phyloP scores from a whole-genome alignment of 2,113 vertebrate species.

The Capricornis sumatraensis region DNA sequence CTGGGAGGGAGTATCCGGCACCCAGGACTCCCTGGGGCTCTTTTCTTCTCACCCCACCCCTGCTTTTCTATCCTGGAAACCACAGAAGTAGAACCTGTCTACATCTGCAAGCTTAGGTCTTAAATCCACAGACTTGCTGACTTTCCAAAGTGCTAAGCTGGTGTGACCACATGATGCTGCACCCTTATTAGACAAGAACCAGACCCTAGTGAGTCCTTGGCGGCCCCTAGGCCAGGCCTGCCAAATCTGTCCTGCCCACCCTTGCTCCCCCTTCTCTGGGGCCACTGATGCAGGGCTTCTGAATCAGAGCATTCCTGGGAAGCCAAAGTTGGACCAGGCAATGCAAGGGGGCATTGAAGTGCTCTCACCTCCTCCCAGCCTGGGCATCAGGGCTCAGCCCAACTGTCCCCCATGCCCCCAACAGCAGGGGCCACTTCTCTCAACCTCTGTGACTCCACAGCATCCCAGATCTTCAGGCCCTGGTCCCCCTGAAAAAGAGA shows the following conservation, averaged over 20 bases:
- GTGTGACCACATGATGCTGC: not conserved
- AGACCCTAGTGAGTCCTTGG: too few species aligned
- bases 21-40: not conserved
- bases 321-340: accelerated
- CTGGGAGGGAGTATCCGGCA: not conserved
- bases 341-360: too few species aligned
- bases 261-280: not conserved
- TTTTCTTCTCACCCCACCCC: too few species aligned
- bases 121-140: not conserved
- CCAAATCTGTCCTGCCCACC: not conserved
- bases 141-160: not conserved
- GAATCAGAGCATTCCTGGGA: not conserved
- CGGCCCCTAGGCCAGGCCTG: not conserved
- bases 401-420: accelerated
- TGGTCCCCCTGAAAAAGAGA: too few species aligned
- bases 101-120: not conserved
- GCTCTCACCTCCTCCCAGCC: not conserved
- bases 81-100: not conserved
- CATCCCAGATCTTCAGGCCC: not conserved
- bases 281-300: not conserved
- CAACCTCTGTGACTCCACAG: not conserved
- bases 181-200: not conserved
- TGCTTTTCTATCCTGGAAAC: not conserved
- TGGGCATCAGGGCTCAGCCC: not conserved
- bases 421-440: not conserved